These are phyloP conservation scores for Nesoenas mayeri DNA, from an alignment of 2,113 vertebrate species.

Conservation along the genomic window DNA sequence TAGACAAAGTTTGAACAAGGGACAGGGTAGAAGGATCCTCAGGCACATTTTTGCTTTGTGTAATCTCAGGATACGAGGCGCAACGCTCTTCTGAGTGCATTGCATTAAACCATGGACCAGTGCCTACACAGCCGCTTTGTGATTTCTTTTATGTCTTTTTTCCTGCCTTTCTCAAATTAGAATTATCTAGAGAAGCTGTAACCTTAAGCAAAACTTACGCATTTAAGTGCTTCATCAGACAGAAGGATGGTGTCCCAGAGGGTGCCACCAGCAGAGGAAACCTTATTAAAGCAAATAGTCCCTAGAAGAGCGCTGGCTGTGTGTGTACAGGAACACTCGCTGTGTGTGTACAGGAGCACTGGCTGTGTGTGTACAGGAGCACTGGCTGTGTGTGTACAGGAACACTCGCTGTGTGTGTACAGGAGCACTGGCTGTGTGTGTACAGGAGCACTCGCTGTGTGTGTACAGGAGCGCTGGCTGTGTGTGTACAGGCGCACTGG, in stretches of 20 bases:
- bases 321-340: too few relatives aligned
- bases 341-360: too few relatives aligned
- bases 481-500: too few relatives aligned
- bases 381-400: too few relatives aligned
- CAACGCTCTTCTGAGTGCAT: not conserved
- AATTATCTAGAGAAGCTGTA: constrained; percentile 42
- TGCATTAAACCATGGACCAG: not conserved
- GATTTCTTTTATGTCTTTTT: not conserved
- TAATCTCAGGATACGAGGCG: not conserved
- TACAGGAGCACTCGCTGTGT: too few relatives aligned
- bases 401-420: too few relatives aligned
- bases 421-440: too few relatives aligned
- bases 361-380: too few relatives aligned
- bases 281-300: not conserved
- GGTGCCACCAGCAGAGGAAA: not conserved
- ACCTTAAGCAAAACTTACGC: constrained; percentile 16
- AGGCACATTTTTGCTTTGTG: not conserved
- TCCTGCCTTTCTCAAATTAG: not conserved
- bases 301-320: not conserved
- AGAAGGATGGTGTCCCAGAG: constrained; percentile 22
- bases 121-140: not conserved
- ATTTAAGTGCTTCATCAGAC: constrained; percentile 27
- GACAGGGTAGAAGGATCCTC: not conserved
- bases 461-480: too few relatives aligned
- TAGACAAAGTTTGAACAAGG: not conserved